Conservation (phyloP, 1,140 invertebrate genomes). For the Ceratina calcarata region DNA sequence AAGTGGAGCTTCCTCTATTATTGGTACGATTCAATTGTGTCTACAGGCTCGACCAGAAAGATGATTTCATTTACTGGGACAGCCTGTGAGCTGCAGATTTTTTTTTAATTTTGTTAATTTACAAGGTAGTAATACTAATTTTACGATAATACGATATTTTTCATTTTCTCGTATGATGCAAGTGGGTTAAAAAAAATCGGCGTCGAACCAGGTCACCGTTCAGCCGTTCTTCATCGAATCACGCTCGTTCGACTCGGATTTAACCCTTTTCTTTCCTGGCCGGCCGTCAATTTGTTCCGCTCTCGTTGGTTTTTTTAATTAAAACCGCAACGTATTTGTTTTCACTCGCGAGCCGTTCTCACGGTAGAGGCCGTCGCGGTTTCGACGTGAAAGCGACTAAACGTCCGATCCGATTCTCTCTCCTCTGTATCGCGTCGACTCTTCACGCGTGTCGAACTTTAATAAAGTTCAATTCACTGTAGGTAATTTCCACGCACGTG, state of each 20-base stretch:
- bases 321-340: conserved; percentile 5
- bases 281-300: not conserved
- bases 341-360: conserved; percentile 13
- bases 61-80: too few relatives aligned
- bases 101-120: too few relatives aligned
- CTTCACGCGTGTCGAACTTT: conserved; percentile 18
- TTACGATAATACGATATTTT: too few relatives aligned
- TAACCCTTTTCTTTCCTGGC: not conserved
- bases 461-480: conserved; percentile 40
- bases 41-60: too few relatives aligned
- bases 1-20: too few relatives aligned
- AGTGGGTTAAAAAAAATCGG: not conserved
- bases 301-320: not conserved
- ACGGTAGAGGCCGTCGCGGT: not conserved
- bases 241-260: not conserved
- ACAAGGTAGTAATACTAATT: too few relatives aligned
- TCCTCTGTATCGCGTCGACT: not conserved
- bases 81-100: too few relatives aligned
- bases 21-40: too few relatives aligned
- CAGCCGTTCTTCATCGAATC: not conserved
- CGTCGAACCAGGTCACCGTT: not conserved
- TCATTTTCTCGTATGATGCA: too few relatives aligned
- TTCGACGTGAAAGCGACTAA: conserved; percentile 29
- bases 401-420: conserved; percentile 5
- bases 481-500: not conserved